Conservation (phyloP, 2,797 vertebrate species). For the Cynopterus sphinx region DNA sequence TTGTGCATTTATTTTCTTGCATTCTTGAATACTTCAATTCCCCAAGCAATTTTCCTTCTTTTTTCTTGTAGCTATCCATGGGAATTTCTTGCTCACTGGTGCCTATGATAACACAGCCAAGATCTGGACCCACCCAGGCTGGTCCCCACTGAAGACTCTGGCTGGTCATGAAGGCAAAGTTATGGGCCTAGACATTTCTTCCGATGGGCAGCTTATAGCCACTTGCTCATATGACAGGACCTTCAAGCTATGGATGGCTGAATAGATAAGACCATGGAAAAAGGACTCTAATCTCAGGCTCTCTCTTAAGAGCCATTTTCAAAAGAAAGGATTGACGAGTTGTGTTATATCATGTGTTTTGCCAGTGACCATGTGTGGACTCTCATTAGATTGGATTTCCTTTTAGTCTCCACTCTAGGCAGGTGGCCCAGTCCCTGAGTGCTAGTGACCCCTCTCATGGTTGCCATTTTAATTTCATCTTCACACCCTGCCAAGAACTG, state of each 20-base stretch:
- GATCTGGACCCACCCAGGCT: slow-evolving; percentile 97
- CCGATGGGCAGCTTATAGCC: slow-evolving; percentile 95
- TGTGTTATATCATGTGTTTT: slow-evolving; percentile 65
- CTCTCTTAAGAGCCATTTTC: slow-evolving; percentile 32
- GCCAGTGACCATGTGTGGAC: not conserved
- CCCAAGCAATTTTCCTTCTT: not conserved
- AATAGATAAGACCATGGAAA: slow-evolving; percentile 79
- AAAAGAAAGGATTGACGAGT: slow-evolving; percentile 40
- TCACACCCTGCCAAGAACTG: slow-evolving; percentile 21
- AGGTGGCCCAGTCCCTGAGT: not conserved
- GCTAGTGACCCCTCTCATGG: not conserved
- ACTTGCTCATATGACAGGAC: slow-evolving; percentile 97
- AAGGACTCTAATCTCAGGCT: not conserved
- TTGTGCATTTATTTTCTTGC: not conserved
- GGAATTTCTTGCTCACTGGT: slow-evolving; percentile 94
- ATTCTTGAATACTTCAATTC: not conserved
- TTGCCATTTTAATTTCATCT: slow-evolving; percentile 40
- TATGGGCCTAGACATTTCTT: slow-evolving; percentile 96
- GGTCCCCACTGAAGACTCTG: slow-evolving; percentile 96
- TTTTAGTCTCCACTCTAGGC: not conserved
- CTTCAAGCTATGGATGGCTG: slow-evolving; percentile 97
- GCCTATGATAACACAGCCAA: slow-evolving; percentile 97
- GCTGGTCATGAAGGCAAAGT: slow-evolving; percentile 98
- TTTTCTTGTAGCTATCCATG: slow-evolving; percentile 90
- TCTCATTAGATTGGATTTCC: slow-evolving; percentile 14